Base-by-base conservation (phyloP, 2,797 vertebrate species). In the Aeoliscus strigatus region DNA sequence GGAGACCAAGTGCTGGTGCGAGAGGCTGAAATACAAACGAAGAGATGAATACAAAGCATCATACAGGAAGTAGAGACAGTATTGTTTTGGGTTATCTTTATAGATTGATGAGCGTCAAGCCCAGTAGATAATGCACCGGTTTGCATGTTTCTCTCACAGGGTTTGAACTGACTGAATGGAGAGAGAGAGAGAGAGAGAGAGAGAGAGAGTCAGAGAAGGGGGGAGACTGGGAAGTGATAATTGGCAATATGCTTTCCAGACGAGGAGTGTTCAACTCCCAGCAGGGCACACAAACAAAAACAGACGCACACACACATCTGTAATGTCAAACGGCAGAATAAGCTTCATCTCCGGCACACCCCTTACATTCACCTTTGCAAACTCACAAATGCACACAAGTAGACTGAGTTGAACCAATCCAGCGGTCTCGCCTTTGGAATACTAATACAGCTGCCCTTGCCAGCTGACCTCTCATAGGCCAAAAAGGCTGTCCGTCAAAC, bases 241-340 rank as follows among this genome's bases (percentile, higher is more conserved):
- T 87, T 89, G 86, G 79, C 62, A 77, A 79, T 83, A 81, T 81
- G 76, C 82, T 86, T 83, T 87, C 80, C 75, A 85, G 80, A 83
- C 84, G 37, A 66, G 54, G 66, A 80, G 69, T 77, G 80, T 71
- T 64, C 79, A 76, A 79, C 58, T 60, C 70, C 52, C 61, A 71
- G 49, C 65, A 64, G 57, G 60, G 50, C 67, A 59, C 54, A 50
- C 51, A 55, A 47, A 65, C 49, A 66, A 30, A 66, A 41, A 58
- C 29, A 53, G 9, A 42, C 26, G 12, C 16, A 31, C 33, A 33
- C 16, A 25, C 51, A 59, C 34, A 58, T 37, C 50, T 57, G 41
- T 58, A 52, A 48, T 65, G 52, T 57, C 66, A 46, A 37, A 67
- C 39, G 42, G 57, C 66, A 71, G 33, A 52, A 67, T 50, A 62